A percentile compares a stretch with the other conserved stretches of the same genome.
These are phyloP conservation scores for Dione juno DNA, from an alignment of 2,888 invertebrate genomes.

Conservation along the genomic window DNA sequence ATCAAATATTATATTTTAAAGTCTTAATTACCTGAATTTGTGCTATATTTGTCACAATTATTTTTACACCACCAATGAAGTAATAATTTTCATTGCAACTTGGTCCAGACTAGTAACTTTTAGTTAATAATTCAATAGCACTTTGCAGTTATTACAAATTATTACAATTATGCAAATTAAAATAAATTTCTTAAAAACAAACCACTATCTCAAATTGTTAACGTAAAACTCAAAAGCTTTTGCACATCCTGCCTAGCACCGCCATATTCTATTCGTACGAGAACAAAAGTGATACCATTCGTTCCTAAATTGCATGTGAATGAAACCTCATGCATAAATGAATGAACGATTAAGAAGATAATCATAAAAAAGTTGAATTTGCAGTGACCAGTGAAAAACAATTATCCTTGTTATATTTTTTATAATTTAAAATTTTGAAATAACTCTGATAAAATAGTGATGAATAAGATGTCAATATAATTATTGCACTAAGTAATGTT, in stretches of 20 bases:
- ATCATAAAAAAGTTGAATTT: not conserved
- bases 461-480: not conserved
- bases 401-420: not conserved
- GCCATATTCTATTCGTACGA: constrained; percentile 77
- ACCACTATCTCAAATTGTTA: constrained; percentile 61
- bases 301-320: constrained; percentile 46
- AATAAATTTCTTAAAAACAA: constrained; percentile 54
- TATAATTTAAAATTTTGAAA: not conserved
- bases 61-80: constrained; percentile 82
- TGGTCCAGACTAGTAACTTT: constrained; percentile 55
- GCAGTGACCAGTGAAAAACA: not conserved
- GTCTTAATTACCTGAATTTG: constrained; percentile 74
- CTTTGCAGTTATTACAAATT: constrained; percentile 39
- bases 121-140: constrained; percentile 46
- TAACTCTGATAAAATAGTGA: not conserved
- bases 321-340: constrained; percentile 47
- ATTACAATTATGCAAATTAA: constrained; percentile 52
- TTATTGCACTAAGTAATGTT: not conserved
- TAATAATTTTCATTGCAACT: constrained; percentile 80
- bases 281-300: constrained; percentile 48
- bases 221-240: constrained; percentile 76
- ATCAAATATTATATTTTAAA: constrained; percentile 50
- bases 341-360: constrained; percentile 38
- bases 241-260: constrained; percentile 81
- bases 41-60: constrained; percentile 81